Base-by-base conservation (phyloP, 2,113 vertebrate species). In the Pavo muticus region DNA sequence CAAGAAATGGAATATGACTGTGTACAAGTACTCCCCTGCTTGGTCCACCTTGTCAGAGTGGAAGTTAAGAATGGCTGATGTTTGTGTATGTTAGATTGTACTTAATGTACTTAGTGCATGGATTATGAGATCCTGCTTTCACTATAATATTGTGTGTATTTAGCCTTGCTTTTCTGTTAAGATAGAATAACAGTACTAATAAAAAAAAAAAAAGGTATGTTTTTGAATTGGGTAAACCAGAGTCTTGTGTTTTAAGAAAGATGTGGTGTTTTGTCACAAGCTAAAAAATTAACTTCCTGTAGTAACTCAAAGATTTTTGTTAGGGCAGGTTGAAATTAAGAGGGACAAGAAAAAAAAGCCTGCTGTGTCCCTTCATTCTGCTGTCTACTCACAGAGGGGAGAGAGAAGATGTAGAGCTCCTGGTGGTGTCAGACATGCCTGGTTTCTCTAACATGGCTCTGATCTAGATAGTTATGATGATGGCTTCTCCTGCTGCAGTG, bases 121-220 rank as follows among this genome's bases (percentile, higher is more conserved):
- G 19, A 11, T 78, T 35, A 39, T 50, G 42, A 48, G 12, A 32
- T 78, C 16, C 2, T 40, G 5, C 35, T 91, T 87, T 78, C 3
- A 3, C 24, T 81, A 1, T 25, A 61, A 29, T 24, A 7, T 25
- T 23, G 3, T 27, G 19, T n/a, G 27, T 2, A 5, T 45, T 27
- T 68, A 82, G n/a, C 13, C 25, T 23, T 10, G 9, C 7, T 42
- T 50, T 60, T 60, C 44, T 60, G 8, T 68, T 68, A 29, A 13
- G 17, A 37, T 29, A 47, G 42, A 80, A 77, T 10, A 85, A 88
- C 9, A 27, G 11, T 21, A 21, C 6, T 47, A 54, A 16, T 21
- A 25, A 1, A 29, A 16, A 16, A 25, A 25, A 1, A 29, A 16
- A 24, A 29, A 1, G 11, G 0, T 25, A 5, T 15, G 50, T 4